These are phyloP conservation scores for Anguilla rostrata DNA, from an alignment of 2,113 vertebrate genomes.

Conservation along the genomic window DNA sequence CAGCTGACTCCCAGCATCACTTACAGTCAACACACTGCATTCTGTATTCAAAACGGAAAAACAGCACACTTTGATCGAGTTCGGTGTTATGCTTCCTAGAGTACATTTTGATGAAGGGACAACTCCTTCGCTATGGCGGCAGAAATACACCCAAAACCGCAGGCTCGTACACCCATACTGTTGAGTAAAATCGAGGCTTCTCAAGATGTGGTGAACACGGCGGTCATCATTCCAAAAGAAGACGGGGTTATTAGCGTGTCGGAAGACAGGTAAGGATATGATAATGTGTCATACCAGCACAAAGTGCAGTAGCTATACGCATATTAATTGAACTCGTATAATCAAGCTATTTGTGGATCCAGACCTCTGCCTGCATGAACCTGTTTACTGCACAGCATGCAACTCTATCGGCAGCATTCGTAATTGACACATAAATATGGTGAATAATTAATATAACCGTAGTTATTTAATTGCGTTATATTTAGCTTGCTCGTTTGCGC, in stretches of 20 bases:
- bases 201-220: slow-evolving; percentile 90
- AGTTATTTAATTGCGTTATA: no score
- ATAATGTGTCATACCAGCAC: not conserved
- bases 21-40: slow-evolving; percentile 32
- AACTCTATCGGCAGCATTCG: not conserved
- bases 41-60: not conserved
- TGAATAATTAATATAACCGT: not conserved
- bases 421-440: not conserved
- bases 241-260: slow-evolving; percentile 96
- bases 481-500: no score
- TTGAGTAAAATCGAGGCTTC: slow-evolving; percentile 88
- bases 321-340: not conserved
- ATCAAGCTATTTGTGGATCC: not conserved
- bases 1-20: slow-evolving; percentile 54
- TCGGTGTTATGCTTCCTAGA: slow-evolving; percentile 50
- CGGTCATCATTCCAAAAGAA: slow-evolving; percentile 94
- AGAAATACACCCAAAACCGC: slow-evolving; percentile 78
- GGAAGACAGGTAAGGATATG: slow-evolving; percentile 85
- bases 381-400: not conserved
- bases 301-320: not conserved
- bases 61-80: not conserved
- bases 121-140: slow-evolving; percentile 77
- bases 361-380: not conserved
- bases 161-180: slow-evolving; percentile 86
- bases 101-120: slow-evolving; percentile 27